A percentile compares a stretch with the other conserved stretches of the same genome.
Evolutionary conservation across 2,113 vertebrate genomes (phyloP).

Genomic region (Caranx melampygus): DNA sequence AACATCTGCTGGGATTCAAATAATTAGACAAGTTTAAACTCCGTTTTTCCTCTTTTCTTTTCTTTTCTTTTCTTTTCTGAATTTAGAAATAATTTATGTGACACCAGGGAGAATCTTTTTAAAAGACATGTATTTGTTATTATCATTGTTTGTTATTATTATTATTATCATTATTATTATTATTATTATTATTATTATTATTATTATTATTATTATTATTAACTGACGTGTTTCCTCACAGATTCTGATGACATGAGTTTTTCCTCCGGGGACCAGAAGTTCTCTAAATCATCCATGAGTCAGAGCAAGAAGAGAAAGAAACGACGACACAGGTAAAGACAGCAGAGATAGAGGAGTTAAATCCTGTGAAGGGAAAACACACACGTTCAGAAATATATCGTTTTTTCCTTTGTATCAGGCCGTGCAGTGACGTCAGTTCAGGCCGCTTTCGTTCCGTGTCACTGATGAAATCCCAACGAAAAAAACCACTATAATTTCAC

Average conservation of each 20-base stretch:
- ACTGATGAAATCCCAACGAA: not conserved
- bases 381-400: too few relatives aligned
- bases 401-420: not conserved
- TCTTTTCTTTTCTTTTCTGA: too few relatives aligned
- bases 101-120: too few relatives aligned
- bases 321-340: constrained; percentile 92
- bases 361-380: not conserved
- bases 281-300: constrained; percentile 90
- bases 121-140: not conserved
- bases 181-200: not conserved
- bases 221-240: constrained; percentile 64
- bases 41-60: too few relatives aligned
- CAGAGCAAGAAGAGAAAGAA: constrained; percentile 99
- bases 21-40: too few relatives aligned
- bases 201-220: not conserved
- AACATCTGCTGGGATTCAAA: too few relatives aligned
- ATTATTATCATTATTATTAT: not conserved
- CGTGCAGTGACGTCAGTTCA: too few relatives aligned
- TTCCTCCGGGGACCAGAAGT: constrained; percentile 92
- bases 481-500: not conserved
- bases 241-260: constrained; percentile 93
- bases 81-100: too few relatives aligned
- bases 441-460: not conserved
- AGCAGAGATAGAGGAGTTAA: not conserved
- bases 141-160: not conserved